A percentile compares a stretch with the other conserved stretches of the same genome.
phyloP scores from a whole-genome alignment of 1,140 invertebrate species.

The Diabrotica virgifera region DNA sequence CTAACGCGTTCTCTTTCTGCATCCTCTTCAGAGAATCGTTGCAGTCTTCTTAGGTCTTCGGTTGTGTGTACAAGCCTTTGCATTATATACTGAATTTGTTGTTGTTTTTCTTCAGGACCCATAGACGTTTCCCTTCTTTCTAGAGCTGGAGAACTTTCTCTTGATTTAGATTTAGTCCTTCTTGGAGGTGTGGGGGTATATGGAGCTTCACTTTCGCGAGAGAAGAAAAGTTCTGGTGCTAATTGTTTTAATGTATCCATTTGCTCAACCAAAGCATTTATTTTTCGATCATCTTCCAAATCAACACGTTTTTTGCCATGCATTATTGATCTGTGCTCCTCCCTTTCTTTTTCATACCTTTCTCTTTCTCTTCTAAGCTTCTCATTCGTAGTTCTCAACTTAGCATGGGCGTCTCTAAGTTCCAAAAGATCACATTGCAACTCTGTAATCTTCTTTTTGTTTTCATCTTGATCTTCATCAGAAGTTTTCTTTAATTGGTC shows the following conservation, averaged over 20 bases:
- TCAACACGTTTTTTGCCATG: slow-evolving; percentile 55
- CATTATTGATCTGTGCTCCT: slow-evolving; percentile 58
- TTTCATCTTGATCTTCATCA: slow-evolving; percentile 88
- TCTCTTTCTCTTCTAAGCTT: slow-evolving; percentile 85
- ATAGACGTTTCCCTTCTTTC: slow-evolving; percentile 48
- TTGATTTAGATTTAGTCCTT: slow-evolving; percentile 56
- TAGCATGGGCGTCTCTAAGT: slow-evolving; percentile 85
- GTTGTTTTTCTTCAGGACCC: slow-evolving; percentile 37
- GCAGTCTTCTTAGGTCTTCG: slow-evolving; percentile 52
- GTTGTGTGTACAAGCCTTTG: slow-evolving; percentile 52
- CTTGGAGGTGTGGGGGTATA: slow-evolving; percentile 57
- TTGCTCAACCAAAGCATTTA: slow-evolving; percentile 69
- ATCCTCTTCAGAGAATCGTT: slow-evolving; percentile 52
- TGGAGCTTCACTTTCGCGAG: slow-evolving; percentile 39
- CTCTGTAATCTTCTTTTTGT: slow-evolving; percentile 77
- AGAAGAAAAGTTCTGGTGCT: slow-evolving; percentile 60
- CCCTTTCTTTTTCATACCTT: slow-evolving; percentile 77
- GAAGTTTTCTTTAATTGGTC: slow-evolving; percentile 79
- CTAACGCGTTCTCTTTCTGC: slow-evolving; percentile 49
- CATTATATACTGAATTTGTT: slow-evolving; percentile 46
- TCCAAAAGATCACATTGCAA: slow-evolving; percentile 85
- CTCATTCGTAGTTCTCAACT: slow-evolving; percentile 87
- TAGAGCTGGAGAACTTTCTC: slow-evolving; percentile 59
- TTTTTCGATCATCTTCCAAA: slow-evolving; percentile 62
- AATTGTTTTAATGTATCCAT: slow-evolving; percentile 73